Conservation (phyloP, 2,888 invertebrate species). For the Epirrita christyi region DNA sequence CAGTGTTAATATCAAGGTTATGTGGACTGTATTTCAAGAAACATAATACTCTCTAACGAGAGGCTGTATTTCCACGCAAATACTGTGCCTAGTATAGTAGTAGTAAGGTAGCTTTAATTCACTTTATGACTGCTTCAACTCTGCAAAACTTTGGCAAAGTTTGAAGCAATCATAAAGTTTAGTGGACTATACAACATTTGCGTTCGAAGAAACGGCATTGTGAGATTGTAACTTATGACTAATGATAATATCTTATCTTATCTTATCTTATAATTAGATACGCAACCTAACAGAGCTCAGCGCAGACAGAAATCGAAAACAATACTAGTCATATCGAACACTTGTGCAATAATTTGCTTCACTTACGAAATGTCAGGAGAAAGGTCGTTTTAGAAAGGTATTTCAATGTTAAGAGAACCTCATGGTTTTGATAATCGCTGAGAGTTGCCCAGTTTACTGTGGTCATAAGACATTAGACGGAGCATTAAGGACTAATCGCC, state of each 20-base stretch:
- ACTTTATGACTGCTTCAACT: no score
- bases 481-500: neutral
- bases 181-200: neutral
- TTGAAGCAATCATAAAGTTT: constrained; percentile 5
- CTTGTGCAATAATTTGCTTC: constrained; percentile 24
- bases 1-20: constrained; percentile 31
- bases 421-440: constrained; percentile 2
- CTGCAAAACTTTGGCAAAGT: constrained; percentile 2
- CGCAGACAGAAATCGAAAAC: constrained; percentile 17
- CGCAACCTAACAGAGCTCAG: constrained; percentile 12
- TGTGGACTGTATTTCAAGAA: neutral
- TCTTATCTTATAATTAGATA: constrained; percentile 32
- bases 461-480: no score
- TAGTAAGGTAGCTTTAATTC: no score
- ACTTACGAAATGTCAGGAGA: constrained; percentile 31
- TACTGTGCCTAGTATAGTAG: no score
- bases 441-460: neutral
- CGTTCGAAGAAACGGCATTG: constrained; percentile 1
- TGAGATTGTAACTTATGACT: constrained; percentile 2
- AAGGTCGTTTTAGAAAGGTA: constrained; percentile 27
- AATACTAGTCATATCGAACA: constrained; percentile 14
- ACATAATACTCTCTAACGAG: no score
- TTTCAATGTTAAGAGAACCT: neutral
- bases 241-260: no score
- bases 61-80: no score